Percentiles rank a stretch among this genome's conserved stretches.
These are phyloP conservation scores for Leptosomus discolor DNA, from an alignment of 2,113 vertebrate genomes.

Conservation along the genomic window DNA sequence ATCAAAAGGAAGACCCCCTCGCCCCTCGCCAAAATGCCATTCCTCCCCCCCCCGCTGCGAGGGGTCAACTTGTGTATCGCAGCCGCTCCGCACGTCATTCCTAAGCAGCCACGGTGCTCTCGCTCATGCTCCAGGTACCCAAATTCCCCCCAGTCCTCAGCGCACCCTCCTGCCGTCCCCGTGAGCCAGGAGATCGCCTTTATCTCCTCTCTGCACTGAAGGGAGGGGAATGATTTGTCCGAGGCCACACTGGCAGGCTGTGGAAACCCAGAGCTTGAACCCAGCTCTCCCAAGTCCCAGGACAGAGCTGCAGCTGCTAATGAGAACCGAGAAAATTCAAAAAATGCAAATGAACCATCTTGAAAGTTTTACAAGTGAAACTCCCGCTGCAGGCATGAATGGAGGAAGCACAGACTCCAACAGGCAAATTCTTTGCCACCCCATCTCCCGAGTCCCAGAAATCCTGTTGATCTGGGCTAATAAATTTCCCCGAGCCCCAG, in stretches of 20 bases:
- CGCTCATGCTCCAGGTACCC: background rate
- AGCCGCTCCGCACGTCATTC: background rate
- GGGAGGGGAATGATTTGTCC: background rate
- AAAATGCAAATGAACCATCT: constrained; percentile 28
- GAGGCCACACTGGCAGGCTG: background rate
- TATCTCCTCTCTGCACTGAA: background rate
- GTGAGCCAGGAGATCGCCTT: background rate
- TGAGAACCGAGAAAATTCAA: constrained; percentile 12
- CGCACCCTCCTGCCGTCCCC: background rate
- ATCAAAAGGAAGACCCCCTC: background rate
- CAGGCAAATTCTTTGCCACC: constrained; percentile 65
- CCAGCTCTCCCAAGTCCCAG: background rate
- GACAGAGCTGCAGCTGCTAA: constrained; percentile 5
- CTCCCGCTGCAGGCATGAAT: constrained; percentile 34
- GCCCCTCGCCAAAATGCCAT: background rate
- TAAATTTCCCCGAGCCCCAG: constrained; percentile 64
- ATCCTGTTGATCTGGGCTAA: constrained; percentile 65
- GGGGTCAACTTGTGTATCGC: background rate
- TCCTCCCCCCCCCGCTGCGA: background rate
- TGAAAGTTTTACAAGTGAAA: constrained; percentile 15
- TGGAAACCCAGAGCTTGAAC: background rate
- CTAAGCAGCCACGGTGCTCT: background rate
- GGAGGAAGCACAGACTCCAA: constrained; percentile 44
- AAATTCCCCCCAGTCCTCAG: background rate
- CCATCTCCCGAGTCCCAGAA: constrained; percentile 60